Evolutionary conservation across 2,797 vertebrate species (phyloP).

Genomic region (Cephalopachus bancanus): DNA sequence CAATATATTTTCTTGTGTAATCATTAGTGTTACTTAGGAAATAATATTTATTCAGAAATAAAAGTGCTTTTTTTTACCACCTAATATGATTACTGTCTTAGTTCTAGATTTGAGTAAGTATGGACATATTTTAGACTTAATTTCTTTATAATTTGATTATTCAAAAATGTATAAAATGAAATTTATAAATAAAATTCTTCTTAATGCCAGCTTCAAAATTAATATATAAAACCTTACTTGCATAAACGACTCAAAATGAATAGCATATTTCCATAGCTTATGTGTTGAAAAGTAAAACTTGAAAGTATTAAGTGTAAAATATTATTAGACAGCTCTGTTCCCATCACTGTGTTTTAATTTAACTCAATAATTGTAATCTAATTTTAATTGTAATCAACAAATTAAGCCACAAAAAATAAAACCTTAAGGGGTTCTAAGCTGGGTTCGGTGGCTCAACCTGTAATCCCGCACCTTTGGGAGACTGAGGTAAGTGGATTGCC

Average conservation of each 20-base stretch:
- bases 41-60: neutral
- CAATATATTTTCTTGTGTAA: neutral
- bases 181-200: neutral
- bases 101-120: neutral
- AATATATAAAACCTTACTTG: neutral
- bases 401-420: too few species aligned
- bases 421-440: too few species aligned
- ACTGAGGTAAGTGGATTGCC: too few species aligned
- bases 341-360: neutral
- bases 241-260: neutral
- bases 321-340: neutral
- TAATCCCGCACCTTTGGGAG: too few species aligned
- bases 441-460: too few species aligned
- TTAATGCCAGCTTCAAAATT: neutral
- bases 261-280: neutral
- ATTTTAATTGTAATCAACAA: too few species aligned
- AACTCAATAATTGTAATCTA: too few species aligned
- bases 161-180: neutral
- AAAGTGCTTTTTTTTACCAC: neutral
- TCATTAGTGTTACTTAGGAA: neutral
- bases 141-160: neutral
- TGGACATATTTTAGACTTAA: neutral
- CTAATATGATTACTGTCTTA: neutral
- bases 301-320: too few species aligned
- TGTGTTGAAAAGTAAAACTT: neutral